phyloP scores from a whole-genome alignment of 1,140 invertebrate genomes.

The Drosophila chauvacae region DNA sequence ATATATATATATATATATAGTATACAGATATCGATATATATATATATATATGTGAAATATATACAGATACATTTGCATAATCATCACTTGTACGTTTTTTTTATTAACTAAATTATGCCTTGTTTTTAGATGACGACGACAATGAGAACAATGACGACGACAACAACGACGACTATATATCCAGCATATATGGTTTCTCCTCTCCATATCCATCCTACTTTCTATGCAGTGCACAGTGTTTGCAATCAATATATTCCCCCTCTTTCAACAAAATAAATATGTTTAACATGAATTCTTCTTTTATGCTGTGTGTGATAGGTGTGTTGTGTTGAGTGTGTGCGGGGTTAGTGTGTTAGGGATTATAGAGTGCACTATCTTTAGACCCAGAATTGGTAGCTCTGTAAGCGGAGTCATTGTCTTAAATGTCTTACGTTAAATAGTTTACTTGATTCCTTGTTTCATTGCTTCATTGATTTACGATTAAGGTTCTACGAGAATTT shows the following conservation, averaged over 20 bases:
- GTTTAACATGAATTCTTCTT: slow-evolving; percentile 36
- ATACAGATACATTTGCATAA: slow-evolving; percentile 23
- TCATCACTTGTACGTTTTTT: slow-evolving; percentile 64
- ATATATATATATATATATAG: not conserved
- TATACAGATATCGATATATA: slow-evolving; percentile 31
- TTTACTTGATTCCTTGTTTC: slow-evolving; percentile 18
- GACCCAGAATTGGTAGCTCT: slow-evolving; percentile 24
- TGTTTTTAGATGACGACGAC: slow-evolving; percentile 29
- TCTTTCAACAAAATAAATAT: slow-evolving; percentile 43
- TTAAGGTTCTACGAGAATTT: slow-evolving; percentile 4
- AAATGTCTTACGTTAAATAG: slow-evolving; percentile 18
- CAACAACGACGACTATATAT: slow-evolving; percentile 16
- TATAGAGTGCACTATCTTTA: not conserved
- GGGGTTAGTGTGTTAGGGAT: slow-evolving; percentile 13
- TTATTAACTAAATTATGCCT: slow-evolving; percentile 47
- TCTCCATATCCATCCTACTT: not conserved
- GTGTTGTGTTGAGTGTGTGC: slow-evolving; percentile 16
- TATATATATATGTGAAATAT: slow-evolving; percentile 30
- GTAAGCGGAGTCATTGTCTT: slow-evolving; percentile 13
- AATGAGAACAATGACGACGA: slow-evolving; percentile 26
- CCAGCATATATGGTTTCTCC: slow-evolving; percentile 15
- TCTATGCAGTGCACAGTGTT: slow-evolving; percentile 5
- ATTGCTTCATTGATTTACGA: slow-evolving; percentile 11
- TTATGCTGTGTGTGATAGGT: slow-evolving; percentile 5
- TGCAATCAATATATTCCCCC: slow-evolving; percentile 1